Evolutionary conservation across 92 coral and sea anemone genomes (phyloP).

Genomic region (Porites cylindrica): DNA sequence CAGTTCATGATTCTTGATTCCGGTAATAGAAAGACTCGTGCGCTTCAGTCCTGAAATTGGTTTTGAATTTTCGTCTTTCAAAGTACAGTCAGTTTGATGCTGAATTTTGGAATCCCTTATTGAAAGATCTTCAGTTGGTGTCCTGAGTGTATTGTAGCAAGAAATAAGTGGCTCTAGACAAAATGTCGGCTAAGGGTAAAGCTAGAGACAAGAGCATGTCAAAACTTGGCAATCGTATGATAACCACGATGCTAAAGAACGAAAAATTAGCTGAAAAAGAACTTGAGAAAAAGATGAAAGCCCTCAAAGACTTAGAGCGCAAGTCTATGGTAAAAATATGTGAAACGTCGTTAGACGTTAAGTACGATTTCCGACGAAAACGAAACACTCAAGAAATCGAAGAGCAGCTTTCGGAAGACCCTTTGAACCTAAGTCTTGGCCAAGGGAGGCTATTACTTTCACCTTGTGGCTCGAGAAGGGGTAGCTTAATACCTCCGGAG

Average conservation of each 20-base stretch:
- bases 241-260: constrained; percentile 61
- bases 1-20: not conserved
- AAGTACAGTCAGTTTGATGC: not conserved
- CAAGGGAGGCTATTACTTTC: constrained; percentile 3
- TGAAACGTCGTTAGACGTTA: constrained; percentile 72
- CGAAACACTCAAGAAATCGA: constrained; percentile 40
- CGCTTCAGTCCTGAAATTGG: not conserved
- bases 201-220: constrained; percentile 64
- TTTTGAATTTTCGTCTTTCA: not conserved
- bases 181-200: constrained; percentile 58
- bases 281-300: constrained; percentile 77
- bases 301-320: constrained; percentile 67
- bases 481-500: not conserved
- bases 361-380: constrained; percentile 59
- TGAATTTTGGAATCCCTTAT: not conserved
- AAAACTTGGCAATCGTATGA: constrained; percentile 70
- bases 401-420: constrained; percentile 9
- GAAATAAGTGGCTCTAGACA: not conserved
- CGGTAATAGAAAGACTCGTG: too few species aligned
- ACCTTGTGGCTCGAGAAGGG: constrained; percentile 16
- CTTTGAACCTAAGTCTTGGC: not conserved
- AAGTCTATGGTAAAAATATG: constrained; percentile 75
- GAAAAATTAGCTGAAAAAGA: constrained; percentile 84
- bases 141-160: not conserved
- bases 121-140: not conserved